A percentile compares a stretch with the other conserved stretches of the same genome.
phyloP scores from a whole-genome alignment of 2,113 vertebrate species.

The Barbus barbus region DNA sequence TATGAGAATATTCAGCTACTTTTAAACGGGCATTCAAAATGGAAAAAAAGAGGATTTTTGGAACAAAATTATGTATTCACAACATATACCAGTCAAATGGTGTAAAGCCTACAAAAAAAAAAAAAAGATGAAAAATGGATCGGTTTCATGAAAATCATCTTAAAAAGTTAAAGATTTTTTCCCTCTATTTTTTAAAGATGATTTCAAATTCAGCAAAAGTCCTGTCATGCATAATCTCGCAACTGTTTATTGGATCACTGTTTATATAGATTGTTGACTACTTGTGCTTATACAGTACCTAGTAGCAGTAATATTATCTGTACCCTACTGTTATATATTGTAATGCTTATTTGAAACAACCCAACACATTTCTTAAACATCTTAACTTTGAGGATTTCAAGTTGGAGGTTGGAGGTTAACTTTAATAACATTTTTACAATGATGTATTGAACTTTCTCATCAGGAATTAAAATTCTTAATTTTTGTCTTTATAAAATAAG shows the following conservation, averaged over 20 bases:
- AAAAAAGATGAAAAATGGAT: too few species aligned
- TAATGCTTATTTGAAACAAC: neutral
- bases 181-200: too few species aligned
- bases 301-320: neutral
- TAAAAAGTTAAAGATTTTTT: too few species aligned
- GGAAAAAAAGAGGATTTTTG: neutral
- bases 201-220: too few species aligned
- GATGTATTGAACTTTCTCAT: neutral
- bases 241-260: too few species aligned
- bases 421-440: too few species aligned
- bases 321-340: neutral
- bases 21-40: neutral
- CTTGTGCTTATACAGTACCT: neutral
- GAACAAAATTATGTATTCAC: neutral
- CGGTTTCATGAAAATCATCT: too few species aligned
- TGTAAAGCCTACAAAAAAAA: neutral
- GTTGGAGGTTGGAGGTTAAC: neutral
- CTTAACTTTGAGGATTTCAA: neutral
- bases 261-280: too few species aligned
- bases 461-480: neutral
- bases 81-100: neutral
- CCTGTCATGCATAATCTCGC: too few species aligned
- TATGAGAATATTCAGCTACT: neutral
- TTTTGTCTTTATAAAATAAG: neutral
- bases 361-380: neutral